phyloP scores from a whole-genome alignment of 2,888 invertebrate species.

The Cosmia trapezina region DNA sequence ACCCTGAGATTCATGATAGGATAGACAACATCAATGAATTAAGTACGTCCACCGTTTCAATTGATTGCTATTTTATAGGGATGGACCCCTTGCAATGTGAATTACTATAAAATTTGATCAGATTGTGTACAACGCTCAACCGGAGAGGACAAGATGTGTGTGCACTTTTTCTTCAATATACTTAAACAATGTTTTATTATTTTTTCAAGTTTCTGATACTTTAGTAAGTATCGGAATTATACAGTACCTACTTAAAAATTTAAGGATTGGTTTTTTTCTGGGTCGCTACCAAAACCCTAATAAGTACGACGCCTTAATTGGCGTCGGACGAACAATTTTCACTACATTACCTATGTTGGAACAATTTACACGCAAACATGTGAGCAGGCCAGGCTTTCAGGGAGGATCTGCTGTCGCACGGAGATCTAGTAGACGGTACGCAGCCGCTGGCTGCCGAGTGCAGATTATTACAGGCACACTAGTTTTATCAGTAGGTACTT shows the following conservation, averaged over 20 bases:
- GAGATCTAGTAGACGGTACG: slow-evolving; percentile 93
- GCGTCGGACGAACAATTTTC: slow-evolving; percentile 94
- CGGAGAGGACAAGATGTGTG: slow-evolving; percentile 75
- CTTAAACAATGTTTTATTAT: slow-evolving; percentile 78
- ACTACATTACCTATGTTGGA: slow-evolving; percentile 93
- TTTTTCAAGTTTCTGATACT: slow-evolving; percentile 85
- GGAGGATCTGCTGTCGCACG: slow-evolving; percentile 93
- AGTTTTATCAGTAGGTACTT: slow-evolving; percentile 91
- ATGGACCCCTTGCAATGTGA: slow-evolving; percentile 22
- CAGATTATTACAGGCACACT: slow-evolving; percentile 93
- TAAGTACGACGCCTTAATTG: slow-evolving; percentile 72
- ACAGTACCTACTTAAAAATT: slow-evolving; percentile 82
- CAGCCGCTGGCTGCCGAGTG: slow-evolving; percentile 91
- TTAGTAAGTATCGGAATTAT: slow-evolving; percentile 82
- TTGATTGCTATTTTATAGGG: slow-evolving; percentile 22
- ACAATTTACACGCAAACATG: slow-evolving; percentile 93
- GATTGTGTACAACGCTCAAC: slow-evolving; percentile 83
- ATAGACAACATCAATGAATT: slow-evolving; percentile 40
- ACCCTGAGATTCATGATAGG: slow-evolving; percentile 32
- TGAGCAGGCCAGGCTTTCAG: slow-evolving; percentile 93
- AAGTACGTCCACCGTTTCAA: slow-evolving; percentile 47
- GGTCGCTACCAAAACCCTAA: slow-evolving; percentile 81
- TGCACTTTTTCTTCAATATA: slow-evolving; percentile 60
- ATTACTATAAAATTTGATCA: slow-evolving; percentile 72
- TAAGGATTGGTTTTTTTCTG: slow-evolving; percentile 85